Conservation (phyloP, 2,113 vertebrate genomes). For the Myiozetetes cayanensis region DNA sequence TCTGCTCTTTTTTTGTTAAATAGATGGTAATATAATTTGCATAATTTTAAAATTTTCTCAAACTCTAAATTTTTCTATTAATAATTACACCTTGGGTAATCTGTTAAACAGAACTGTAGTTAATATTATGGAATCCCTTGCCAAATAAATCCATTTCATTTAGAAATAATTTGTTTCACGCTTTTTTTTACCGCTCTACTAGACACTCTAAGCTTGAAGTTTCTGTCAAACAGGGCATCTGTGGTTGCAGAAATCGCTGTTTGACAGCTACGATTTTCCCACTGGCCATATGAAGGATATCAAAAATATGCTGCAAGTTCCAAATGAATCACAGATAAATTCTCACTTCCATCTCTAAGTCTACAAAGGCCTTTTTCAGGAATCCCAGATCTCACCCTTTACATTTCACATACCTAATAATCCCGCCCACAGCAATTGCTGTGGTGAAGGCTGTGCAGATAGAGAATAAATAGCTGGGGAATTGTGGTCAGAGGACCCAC, state of each 20-base stretch:
- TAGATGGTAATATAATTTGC: neutral
- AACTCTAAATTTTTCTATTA: neutral
- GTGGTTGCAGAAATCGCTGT: neutral
- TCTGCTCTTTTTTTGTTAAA: neutral
- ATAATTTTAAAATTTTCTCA: neutral
- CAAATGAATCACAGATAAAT: neutral
- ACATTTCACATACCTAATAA: neutral
- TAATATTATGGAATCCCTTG: neutral
- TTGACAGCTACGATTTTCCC: neutral
- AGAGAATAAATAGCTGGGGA: neutral
- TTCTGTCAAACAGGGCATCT: neutral
- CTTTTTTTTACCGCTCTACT: neutral
- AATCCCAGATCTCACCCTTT: neutral
- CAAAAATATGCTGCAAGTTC: neutral
- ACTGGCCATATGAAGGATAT: neutral
- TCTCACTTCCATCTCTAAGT: neutral
- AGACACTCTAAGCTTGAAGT: slow-evolving; percentile 1
- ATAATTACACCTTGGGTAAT: neutral
- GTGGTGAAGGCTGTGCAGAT: neutral
- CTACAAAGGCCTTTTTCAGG: neutral
- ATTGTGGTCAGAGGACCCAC: neutral
- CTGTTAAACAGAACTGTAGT: neutral
- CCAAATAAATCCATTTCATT: neutral
- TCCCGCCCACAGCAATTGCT: neutral
- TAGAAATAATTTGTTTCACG: neutral